Percentiles rank a stretch among this genome's conserved stretches.
These are phyloP conservation scores for Pyrrhosoma nymphula DNA, from an alignment of 2,888 invertebrate genomes.

Conservation along the genomic window DNA sequence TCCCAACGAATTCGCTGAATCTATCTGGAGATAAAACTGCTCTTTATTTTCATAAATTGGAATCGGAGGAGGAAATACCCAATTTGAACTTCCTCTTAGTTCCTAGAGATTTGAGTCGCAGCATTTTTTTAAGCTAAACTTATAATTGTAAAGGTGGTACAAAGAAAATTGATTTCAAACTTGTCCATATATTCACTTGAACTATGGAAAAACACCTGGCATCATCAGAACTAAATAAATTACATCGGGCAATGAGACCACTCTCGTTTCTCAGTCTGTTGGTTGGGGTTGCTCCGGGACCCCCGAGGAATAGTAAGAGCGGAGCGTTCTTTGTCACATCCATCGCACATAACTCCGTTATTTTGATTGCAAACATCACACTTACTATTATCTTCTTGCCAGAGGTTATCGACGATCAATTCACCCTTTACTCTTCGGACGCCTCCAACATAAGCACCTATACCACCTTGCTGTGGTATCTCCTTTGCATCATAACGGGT, in stretches of 20 bases:
- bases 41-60: no score
- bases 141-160: no score
- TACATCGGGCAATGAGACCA: neutral
- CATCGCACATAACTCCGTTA: neutral
- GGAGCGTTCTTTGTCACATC: neutral
- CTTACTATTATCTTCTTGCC: neutral
- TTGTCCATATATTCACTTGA: no score
- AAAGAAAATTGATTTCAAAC: no score
- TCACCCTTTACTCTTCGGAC: neutral
- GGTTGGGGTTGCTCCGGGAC: neutral
- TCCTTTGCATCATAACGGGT: neutral
- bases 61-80: no score
- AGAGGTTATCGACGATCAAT: neutral
- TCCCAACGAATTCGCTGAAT: no score
- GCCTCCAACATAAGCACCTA: neutral
- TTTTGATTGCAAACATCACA: neutral
- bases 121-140: no score
- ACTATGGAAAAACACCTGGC: neutral
- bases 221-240: neutral
- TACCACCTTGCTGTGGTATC: neutral
- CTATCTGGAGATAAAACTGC: no score
- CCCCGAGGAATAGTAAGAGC: neutral
- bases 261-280: neutral
- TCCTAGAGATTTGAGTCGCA: no score
- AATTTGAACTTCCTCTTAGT: no score